Base-by-base conservation (phyloP, 2,888 invertebrate genomes). In the Elgonia sp. region DNA sequence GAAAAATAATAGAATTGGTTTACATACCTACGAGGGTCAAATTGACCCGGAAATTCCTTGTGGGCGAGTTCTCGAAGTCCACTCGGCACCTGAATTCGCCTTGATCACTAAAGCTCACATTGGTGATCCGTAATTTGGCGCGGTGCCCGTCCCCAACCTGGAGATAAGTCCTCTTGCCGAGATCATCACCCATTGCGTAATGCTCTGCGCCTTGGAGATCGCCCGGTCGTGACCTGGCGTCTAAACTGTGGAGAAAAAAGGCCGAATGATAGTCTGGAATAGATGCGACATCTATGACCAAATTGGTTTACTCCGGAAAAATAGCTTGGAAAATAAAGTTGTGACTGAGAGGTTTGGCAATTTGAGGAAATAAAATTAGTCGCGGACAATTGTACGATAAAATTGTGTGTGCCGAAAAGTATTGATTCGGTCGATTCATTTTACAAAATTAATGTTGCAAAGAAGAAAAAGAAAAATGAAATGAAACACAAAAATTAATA, bases 41-140 rank as follows among this genome's bases (percentile, higher is more conserved):
- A 94, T 98, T 98, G 93, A 98, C 97, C 93, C 96, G 96, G 93
- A 97, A 98, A 94, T 98, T 98, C 92, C 97, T 96, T 0, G 98
- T 98, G 0, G 98, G 98, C 0, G 98, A 97, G 94, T 98, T 97
- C 87, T 97, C 96, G 93, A 98, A 98, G 95, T 98, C 98, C 90
- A 98, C 97, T 91, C 98, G 96, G 94, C 98, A 98, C 83, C 98
- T 96, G 94, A 98, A 98, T 57, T 97, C 95, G 4, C 98, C 98
- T 91, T 98, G 97, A 92, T 98, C 98, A 39, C 96, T 96, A 62
- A 95, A 94, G 82, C 96, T 96, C 84, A 97, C 97, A 92, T 96
- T 96, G 92, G 96, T 96, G 90, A 98, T 96, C 90, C 96, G 96
- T 63, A 98, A 95, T 90, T 97, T 96, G 9, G 97, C 97, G 29